These are phyloP conservation scores for Syritta pipiens DNA, from an alignment of 2,888 invertebrate species.

Conservation along the genomic window DNA sequence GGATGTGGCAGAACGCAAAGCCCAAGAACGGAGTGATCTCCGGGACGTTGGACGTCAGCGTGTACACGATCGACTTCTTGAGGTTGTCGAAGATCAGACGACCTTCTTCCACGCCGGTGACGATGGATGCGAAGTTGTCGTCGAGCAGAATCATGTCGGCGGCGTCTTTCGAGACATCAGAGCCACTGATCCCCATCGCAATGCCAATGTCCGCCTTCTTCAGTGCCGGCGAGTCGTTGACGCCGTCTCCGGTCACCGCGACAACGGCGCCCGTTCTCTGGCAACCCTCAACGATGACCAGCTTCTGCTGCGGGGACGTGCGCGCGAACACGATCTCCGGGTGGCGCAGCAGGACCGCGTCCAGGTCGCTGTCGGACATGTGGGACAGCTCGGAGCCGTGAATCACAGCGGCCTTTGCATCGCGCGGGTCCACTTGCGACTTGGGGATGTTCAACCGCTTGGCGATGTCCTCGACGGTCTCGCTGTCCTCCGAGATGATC, in stretches of 20 bases:
- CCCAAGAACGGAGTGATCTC: constrained; percentile 86
- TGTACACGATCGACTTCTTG: constrained; percentile 87
- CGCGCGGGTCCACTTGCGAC: constrained; percentile 79
- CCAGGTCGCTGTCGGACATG: constrained; percentile 79
- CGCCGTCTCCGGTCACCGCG: constrained; percentile 88
- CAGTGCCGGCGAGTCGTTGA: constrained; percentile 86
- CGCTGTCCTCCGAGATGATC: constrained; percentile 82
- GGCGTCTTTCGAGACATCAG: constrained; percentile 85
- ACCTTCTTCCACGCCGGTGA: constrained; percentile 87
- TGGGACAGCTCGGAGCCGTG: constrained; percentile 79
- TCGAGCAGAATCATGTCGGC: constrained; percentile 90
- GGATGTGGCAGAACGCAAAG: constrained; percentile 83
- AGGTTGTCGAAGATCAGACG: constrained; percentile 87
- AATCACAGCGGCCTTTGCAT: constrained; percentile 79
- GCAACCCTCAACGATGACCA: constrained; percentile 84
- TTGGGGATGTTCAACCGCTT: constrained; percentile 82
- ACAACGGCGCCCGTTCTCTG: constrained; percentile 86
- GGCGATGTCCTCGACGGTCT: constrained; percentile 86
- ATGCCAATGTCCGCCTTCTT: constrained; percentile 87
- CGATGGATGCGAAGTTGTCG: constrained; percentile 89
- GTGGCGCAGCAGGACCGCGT: constrained; percentile 81
- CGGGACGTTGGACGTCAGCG: constrained; percentile 86
- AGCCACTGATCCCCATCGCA: constrained; percentile 84
- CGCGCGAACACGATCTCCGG: constrained; percentile 84
- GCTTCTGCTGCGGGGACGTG: constrained; percentile 82